Base-by-base conservation (phyloP, 1,140 invertebrate genomes). In the Hyles euphorbiae region DNA sequence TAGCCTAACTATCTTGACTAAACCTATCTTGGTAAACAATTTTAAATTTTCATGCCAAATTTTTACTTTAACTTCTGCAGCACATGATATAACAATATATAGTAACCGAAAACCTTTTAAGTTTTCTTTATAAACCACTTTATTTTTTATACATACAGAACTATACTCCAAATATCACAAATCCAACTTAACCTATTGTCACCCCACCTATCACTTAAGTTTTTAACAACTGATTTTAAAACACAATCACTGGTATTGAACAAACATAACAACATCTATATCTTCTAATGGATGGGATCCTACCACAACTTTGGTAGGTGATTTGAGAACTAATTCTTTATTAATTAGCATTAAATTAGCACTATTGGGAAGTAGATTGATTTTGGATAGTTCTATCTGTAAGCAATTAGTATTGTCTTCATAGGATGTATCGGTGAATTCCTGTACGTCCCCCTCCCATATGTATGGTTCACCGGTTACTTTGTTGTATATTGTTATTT, bases 401-500 rank as follows among this genome's bases (percentile, higher is more conserved):
- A 84, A 56, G 22, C 76, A 61, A 1, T 53, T 47, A 0, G 55
- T 32, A 3, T 63, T 50, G n/a, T 69, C 69, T n/a, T 67, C 56
- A 49, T 61, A 70, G 0, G 72, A 66, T 33, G 72, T 60, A 3
- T 60, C 51, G 2, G 70, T 58, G 5, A 79, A 10, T 1, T 68
- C 53, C 7, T 67, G 61, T 34, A 87, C 73, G n/a, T 63, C 54
- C 2, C 83, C 83, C 1, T 64, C 46, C 81, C 81, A 87, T 0
- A 64, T 60, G 49, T 67, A 74, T 0, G 83, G 83, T 57, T 85
- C 78, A 0, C 81, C 79, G 0, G 82, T 74, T 0, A 78, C 52
- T 51, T 70, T 81, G 67, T 87, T 87, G 61, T 75, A 85, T 3
- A 77, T 58, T 3, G 81, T 87, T 40, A 87, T 74, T 3, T 63